phyloP scores from a whole-genome alignment of 2,888 invertebrate genomes.

The Drosophila pseudotalamancana region DNA sequence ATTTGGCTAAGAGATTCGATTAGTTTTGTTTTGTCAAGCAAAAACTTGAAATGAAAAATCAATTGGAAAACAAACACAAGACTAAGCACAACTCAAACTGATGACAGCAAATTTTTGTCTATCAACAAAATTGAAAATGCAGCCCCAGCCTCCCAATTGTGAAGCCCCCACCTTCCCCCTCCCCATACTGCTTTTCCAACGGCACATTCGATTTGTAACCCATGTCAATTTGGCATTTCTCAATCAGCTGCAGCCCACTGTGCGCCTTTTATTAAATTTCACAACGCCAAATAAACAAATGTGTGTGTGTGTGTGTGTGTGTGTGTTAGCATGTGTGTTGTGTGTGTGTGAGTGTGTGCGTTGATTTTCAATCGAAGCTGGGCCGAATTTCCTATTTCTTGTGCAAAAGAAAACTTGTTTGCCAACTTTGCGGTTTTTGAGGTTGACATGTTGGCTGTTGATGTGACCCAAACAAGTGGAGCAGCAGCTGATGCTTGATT shows the following conservation, averaged over 20 bases:
- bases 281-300: conserved; percentile 55
- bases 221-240: conserved; percentile 53
- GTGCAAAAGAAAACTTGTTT: conserved; percentile 64
- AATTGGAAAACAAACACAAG: conserved; percentile 47
- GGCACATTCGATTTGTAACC: conserved; percentile 29
- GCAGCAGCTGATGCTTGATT: conserved; percentile 71
- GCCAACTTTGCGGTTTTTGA: conserved; percentile 80
- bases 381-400: conserved; percentile 51
- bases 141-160: background rate
- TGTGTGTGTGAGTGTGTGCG: conserved; percentile 44
- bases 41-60: conserved; percentile 35
- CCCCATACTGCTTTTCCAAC: background rate
- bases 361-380: conserved; percentile 76
- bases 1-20: conserved; percentile 14
- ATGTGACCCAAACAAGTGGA: conserved; percentile 74
- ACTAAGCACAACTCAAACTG: conserved; percentile 40
- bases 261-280: conserved; percentile 69
- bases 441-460: conserved; percentile 79
- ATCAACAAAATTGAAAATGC: conserved; percentile 14
- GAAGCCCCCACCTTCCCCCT: background rate
- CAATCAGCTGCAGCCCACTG: conserved; percentile 62
- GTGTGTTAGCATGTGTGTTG: conserved; percentile 20
- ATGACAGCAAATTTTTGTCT: conserved; percentile 37
- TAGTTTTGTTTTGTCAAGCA: conserved; percentile 15
- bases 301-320: conserved; percentile 25